Percentiles rank a stretch among this genome's conserved stretches.
phyloP scores from a whole-genome alignment of 2,888 invertebrate genomes.

The Eledone cirrhosa region DNA sequence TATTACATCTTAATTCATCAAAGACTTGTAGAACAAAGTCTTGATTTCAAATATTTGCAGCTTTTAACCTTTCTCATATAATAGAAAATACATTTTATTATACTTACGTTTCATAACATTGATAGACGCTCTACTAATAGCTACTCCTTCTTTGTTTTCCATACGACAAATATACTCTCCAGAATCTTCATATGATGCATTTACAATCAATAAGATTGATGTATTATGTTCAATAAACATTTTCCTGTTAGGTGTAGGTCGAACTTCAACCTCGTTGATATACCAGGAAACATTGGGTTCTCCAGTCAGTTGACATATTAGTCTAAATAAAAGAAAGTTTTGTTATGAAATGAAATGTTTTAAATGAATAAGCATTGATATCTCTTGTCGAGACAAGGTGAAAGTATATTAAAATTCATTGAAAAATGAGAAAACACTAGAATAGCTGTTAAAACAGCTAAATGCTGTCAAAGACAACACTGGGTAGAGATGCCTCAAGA shows the following conservation, averaged over 20 bases:
- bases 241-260: slow-evolving; percentile 67
- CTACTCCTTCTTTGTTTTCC: slow-evolving; percentile 87
- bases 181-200: slow-evolving; percentile 73
- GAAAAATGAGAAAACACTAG: too few relatives aligned
- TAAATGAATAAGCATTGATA: too few relatives aligned
- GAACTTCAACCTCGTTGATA: slow-evolving; percentile 73
- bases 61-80: neutral
- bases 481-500: too few relatives aligned
- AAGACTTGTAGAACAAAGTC: too few relatives aligned
- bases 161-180: slow-evolving; percentile 73
- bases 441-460: too few relatives aligned
- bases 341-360: too few relatives aligned
- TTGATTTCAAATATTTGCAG: too few relatives aligned
- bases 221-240: slow-evolving; percentile 50
- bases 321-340: slow-evolving; percentile 39
- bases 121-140: slow-evolving; percentile 59
- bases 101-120: slow-evolving; percentile 60
- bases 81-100: neutral
- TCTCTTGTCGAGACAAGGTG: too few relatives aligned
- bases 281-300: slow-evolving; percentile 67
- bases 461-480: too few relatives aligned
- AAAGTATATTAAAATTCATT: too few relatives aligned
- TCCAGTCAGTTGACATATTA: slow-evolving; percentile 59
- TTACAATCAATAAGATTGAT: slow-evolving; percentile 54
- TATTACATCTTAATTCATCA: too few relatives aligned